Evolutionary conservation across 2,888 invertebrate genomes (phyloP).

Genomic region (Sminthurides aquaticus): DNA sequence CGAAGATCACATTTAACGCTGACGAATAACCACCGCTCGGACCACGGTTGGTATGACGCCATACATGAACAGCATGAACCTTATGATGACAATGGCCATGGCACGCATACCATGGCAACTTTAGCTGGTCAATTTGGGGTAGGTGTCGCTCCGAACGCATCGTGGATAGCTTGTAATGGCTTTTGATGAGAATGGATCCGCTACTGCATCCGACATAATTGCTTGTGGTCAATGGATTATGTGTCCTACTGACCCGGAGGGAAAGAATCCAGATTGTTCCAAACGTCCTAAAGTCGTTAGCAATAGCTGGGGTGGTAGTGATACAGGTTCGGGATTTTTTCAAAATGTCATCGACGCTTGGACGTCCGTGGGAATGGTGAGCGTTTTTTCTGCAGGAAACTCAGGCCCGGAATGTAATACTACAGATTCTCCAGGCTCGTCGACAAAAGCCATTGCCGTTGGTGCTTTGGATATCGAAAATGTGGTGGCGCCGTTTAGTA

Average conservation of each 20-base stretch:
- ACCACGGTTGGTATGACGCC: background rate
- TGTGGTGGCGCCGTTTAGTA: background rate
- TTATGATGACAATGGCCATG: background rate
- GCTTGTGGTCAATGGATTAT: background rate
- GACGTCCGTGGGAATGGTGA: no score
- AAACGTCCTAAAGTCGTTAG: background rate
- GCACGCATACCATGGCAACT: background rate
- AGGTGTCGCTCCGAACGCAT: background rate
- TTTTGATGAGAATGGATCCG: background rate
- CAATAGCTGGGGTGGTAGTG: background rate
- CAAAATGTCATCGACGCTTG: no score
- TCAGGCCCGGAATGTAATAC: background rate
- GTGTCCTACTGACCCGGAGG: background rate
- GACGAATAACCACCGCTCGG: background rate
- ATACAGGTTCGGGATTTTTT: no score
- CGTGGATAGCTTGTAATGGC: background rate
- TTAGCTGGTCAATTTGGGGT: background rate
- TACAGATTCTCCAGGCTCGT: background rate
- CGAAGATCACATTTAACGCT: background rate
- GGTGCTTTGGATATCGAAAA: background rate
- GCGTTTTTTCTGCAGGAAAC: background rate
- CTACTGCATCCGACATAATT: background rate
- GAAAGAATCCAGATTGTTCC: background rate
- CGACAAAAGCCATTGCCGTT: background rate
- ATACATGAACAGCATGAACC: background rate